A percentile compares a stretch with the other conserved stretches of the same genome.
Evolutionary conservation across 1,140 invertebrate species (phyloP).

Genomic region (Mycetomoellerius zeteki): DNA sequence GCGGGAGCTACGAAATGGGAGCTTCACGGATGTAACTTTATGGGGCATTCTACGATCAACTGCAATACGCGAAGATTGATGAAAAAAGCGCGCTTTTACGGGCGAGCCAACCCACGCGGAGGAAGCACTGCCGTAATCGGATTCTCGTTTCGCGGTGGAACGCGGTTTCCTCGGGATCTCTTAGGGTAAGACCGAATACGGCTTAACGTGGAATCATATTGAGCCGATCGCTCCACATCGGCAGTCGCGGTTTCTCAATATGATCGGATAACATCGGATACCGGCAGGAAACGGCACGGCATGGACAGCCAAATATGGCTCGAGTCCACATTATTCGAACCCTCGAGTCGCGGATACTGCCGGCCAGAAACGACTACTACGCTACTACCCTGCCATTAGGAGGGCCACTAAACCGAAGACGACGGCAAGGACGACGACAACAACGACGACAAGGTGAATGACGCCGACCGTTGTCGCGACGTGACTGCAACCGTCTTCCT

Average conservation of each 20-base stretch:
- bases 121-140: slow-evolving; percentile 7
- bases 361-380: slow-evolving; percentile 66
- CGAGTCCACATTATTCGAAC: slow-evolving; percentile 81
- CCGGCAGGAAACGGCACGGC: slow-evolving; percentile 74
- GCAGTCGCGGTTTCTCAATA: slow-evolving; percentile 72
- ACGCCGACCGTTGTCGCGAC: slow-evolving; percentile 57
- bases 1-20: background rate
- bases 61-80: slow-evolving; percentile 5
- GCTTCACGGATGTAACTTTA: slow-evolving; percentile 4
- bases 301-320: slow-evolving; percentile 80
- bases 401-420: slow-evolving; percentile 28
- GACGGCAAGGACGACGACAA: slow-evolving; percentile 28
- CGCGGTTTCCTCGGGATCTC: slow-evolving; percentile 2
- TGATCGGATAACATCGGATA: slow-evolving; percentile 74
- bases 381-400: slow-evolving; percentile 34
- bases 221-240: slow-evolving; percentile 75
- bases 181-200: slow-evolving; percentile 67
- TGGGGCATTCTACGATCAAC: slow-evolving; percentile 13
- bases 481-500: slow-evolving; percentile 45
- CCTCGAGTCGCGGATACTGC: slow-evolving; percentile 70
- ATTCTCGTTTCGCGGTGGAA: background rate
- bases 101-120: slow-evolving; percentile 15
- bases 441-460: slow-evolving; percentile 37
- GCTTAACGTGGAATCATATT: slow-evolving; percentile 75
- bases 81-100: slow-evolving; percentile 49